phyloP scores from a whole-genome alignment of 2,797 vertebrate species.

The Urophycis tenuis region DNA sequence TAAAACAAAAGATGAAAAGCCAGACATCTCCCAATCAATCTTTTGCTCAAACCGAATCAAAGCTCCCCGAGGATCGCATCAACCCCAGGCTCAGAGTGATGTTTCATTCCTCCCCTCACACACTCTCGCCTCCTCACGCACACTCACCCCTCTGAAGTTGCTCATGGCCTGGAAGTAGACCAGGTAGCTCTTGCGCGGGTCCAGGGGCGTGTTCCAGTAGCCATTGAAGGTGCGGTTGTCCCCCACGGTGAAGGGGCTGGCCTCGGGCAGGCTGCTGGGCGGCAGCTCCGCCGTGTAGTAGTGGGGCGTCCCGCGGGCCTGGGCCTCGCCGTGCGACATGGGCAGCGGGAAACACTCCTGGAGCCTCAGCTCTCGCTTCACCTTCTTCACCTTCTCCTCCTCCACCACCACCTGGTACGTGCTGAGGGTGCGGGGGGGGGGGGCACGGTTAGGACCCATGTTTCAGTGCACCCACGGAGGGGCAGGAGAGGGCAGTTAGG shows the following conservation, averaged over 20 bases:
- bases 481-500: no score
- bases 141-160: conserved; percentile 88
- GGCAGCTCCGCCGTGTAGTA: conserved; percentile 89
- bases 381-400: conserved; percentile 74
- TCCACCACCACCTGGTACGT: conserved; percentile 91
- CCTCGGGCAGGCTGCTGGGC: conserved; percentile 82
- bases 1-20: neutral
- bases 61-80: neutral
- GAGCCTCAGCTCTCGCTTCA: conserved; percentile 70
- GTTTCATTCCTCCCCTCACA: no score
- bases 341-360: conserved; percentile 84
- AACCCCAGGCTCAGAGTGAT: no score
- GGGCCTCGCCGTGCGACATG: conserved; percentile 71
- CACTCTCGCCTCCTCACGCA: neutral
- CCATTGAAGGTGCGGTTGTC: conserved; percentile 96
- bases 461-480: no score
- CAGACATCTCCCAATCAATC: neutral
- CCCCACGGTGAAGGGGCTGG: conserved; percentile 90
- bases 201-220: conserved; percentile 92
- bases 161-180: conserved; percentile 94
- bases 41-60: neutral
- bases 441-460: neutral
- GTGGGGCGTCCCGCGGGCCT: conserved; percentile 73
- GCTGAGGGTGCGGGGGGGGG: conserved; percentile 59
- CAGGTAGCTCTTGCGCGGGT: conserved; percentile 89